These are phyloP conservation scores for Actinemys pallida DNA, from an alignment of 2,113 vertebrate genomes.

Conservation along the genomic window DNA sequence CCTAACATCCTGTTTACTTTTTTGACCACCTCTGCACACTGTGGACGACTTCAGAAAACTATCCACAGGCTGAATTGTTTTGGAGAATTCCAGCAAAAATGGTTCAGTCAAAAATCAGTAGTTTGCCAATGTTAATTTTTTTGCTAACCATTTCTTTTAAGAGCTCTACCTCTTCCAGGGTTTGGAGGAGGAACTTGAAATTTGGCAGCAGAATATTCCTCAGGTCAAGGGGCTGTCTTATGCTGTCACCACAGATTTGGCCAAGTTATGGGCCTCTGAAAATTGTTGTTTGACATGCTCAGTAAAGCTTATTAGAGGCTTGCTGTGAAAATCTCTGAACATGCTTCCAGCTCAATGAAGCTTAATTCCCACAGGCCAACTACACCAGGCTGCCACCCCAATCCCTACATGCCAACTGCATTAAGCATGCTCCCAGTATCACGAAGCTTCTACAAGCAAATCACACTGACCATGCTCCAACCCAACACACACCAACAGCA, in stretches of 20 bases:
- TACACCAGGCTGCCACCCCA: background rate
- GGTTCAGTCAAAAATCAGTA: background rate
- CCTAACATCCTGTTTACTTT: too few species aligned
- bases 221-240: background rate
- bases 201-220: background rate
- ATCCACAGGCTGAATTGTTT: background rate
- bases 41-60: too few species aligned
- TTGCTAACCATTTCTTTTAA: background rate
- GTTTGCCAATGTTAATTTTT: background rate
- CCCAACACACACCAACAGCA: background rate
- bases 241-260: background rate
- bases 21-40: too few species aligned
- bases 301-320: background rate
- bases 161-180: background rate
- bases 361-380: background rate
- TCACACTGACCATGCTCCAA: background rate
- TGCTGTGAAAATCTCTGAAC: background rate
- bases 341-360: background rate
- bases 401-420: slow-evolving; percentile 22
- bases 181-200: background rate
- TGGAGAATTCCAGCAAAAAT: background rate
- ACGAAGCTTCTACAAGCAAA: rapidly evolving
- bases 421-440: background rate
- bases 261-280: slow-evolving; percentile 13
- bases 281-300: slow-evolving; percentile 11